Conservation (phyloP, 2,888 invertebrate genomes). For the Agrochola lychnidis region DNA sequence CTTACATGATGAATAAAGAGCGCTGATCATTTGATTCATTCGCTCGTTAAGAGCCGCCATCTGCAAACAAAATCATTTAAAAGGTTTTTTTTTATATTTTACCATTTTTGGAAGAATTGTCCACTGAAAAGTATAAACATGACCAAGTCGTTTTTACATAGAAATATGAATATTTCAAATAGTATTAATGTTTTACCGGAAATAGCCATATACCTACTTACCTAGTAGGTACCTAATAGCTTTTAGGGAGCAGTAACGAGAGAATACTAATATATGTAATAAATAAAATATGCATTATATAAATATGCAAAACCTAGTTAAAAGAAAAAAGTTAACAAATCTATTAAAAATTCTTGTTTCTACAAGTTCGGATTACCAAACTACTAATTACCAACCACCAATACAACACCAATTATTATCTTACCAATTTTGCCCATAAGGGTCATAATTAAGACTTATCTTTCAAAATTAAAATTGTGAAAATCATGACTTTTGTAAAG, state of each 20-base stretch:
- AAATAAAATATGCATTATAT: too few relatives aligned
- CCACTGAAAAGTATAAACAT: neutral
- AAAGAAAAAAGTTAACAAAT: neutral
- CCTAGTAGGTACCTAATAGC: too few relatives aligned
- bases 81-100: neutral
- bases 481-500: neutral
- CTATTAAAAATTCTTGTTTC: neutral
- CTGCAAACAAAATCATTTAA: conserved; percentile 66
- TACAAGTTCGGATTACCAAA: neutral
- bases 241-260: neutral
- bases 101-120: neutral
- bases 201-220: too few relatives aligned
- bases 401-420: too few relatives aligned
- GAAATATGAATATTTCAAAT: too few relatives aligned
- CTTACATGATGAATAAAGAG: conserved; percentile 86
- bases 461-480: neutral
- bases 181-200: too few relatives aligned
- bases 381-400: too few relatives aligned
- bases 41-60: conserved; percentile 83
- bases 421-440: neutral
- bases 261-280: too few relatives aligned
- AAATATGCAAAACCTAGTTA: neutral
- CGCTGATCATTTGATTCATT: conserved; percentile 86
- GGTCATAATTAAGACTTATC: neutral
- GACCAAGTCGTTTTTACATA: too few relatives aligned